Percentiles rank a stretch among this genome's conserved stretches.
Conservation (phyloP, 1,140 invertebrate genomes). For the Kradibia gibbosae region DNA sequence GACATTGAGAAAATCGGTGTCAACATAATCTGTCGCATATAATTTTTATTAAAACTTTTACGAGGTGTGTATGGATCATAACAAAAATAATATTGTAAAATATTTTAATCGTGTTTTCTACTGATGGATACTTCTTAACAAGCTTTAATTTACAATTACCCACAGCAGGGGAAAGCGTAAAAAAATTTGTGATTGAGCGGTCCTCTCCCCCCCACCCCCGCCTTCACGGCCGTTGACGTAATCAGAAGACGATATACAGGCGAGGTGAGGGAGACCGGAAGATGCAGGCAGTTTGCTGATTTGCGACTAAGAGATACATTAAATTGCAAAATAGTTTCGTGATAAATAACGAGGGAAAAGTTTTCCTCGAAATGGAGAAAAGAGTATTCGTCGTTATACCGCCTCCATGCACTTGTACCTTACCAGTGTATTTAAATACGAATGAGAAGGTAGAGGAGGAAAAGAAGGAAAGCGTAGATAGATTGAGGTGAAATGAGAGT, state of each 20-base stretch:
- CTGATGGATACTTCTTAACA: no score
- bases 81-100: no score
- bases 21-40: neutral
- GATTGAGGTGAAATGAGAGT: conserved; percentile 40
- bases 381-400: conserved; percentile 45
- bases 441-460: neutral
- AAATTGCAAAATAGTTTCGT: conserved; percentile 64
- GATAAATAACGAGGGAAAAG: conserved; percentile 62
- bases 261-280: neutral
- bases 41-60: conserved; percentile 38
- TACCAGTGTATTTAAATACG: conserved; percentile 6
- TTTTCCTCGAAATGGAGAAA: conserved; percentile 53
- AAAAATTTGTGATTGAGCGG: no score
- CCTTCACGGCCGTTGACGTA: neutral
- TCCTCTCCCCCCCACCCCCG: neutral
- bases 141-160: no score
- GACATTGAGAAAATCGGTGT: neutral
- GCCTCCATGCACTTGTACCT: conserved; percentile 4
- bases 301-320: conserved; percentile 47
- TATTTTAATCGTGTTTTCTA: no score
- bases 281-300: neutral
- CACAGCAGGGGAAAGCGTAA: no score
- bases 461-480: neutral
- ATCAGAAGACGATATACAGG: neutral
- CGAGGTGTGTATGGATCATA: no score